A percentile compares a stretch with the other conserved stretches of the same genome.
phyloP scores from a whole-genome alignment of 2,888 invertebrate genomes.

The Octonoba sinensis region DNA sequence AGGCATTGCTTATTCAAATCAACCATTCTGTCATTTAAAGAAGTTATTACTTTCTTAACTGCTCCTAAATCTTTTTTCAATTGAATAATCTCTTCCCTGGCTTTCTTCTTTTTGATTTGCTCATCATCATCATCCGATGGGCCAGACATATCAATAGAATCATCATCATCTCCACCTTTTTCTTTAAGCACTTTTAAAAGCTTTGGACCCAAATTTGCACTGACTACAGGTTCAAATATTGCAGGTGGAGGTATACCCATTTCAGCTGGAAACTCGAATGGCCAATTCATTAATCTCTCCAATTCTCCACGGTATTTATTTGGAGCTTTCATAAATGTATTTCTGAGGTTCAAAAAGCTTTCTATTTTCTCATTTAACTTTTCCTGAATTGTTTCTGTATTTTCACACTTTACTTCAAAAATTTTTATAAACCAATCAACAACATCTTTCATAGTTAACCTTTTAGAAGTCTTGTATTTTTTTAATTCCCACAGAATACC shows the following conservation, averaged over 20 bases:
- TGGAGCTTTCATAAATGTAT: conserved; percentile 34
- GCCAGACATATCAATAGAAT: conserved; percentile 52
- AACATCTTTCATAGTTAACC: conserved; percentile 42
- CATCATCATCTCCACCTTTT: conserved; percentile 60
- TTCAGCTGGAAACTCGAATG: conserved; percentile 49
- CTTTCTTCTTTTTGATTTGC: conserved; percentile 54
- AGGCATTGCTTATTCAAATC: conserved; percentile 51
- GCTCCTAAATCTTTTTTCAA: conserved; percentile 54
- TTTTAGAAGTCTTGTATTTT: conserved; percentile 51
- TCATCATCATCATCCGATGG: conserved; percentile 60
- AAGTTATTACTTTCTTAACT: conserved; percentile 45
- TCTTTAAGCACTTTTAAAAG: conserved; percentile 58
- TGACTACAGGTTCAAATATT: conserved; percentile 55
- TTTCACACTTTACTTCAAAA: conserved; percentile 58
- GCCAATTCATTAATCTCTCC: conserved; percentile 51
- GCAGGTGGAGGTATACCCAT: conserved; percentile 47
- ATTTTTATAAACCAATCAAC: conserved; percentile 55
- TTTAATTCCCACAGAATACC: conserved; percentile 55
- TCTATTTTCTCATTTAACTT: conserved; percentile 55
- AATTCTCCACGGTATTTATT: conserved; percentile 50
- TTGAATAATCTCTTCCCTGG: conserved; percentile 59
- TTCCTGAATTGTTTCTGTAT: conserved; percentile 45
- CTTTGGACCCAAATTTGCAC: conserved; percentile 56
- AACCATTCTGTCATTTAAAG: conserved; percentile 54
- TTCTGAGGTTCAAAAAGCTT: conserved; percentile 25